Base-by-base conservation (phyloP, 2,797 vertebrate species). In the Rhynchotus rufescens region DNA sequence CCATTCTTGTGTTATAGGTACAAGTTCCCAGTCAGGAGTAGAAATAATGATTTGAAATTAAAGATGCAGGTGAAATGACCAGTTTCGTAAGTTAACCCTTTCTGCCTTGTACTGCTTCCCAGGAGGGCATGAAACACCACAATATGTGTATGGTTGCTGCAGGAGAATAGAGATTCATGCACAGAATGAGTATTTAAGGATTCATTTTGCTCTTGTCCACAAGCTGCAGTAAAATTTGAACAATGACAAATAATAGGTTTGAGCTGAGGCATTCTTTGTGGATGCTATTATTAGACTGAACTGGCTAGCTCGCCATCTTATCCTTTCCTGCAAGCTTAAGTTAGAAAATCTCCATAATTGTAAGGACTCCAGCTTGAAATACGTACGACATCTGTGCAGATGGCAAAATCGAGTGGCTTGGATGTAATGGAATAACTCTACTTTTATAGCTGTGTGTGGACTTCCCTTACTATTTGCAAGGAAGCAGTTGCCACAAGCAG, bases 11-110 rank as follows among this genome's bases (percentile, higher is more conserved):
- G 74, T n/a, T n/a, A 72, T 9, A 42, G 45, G 17, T 85, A 73
- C 56, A 84, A 64, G 44, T 94, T 96, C 61, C 25, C 28, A 56
- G 8, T 7, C 84, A 76, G 80, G 59, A 91, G 64, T 69, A 54
- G 60, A 90, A 94, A 82, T 91, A 87, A 74, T 61, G 57, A 89
- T 80, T 66, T 92, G 56, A 89, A 89, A 95, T 94, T 92, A 84
- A 91, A 86, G 71, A 80, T 92, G 56, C 67, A 62, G 80, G 45
- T 84, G 68, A 94, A 93, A 90, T 65, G 57, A 42, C 76, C 87
- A 7, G 8, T 38, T 87, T 93, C 20, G 32, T 72, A 93, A 81
- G 57, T 94, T 92, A 94, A 94, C 91, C 32, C 66, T 40, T 92
- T 81, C 76, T 84, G 7, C 15, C 73, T 79, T 76, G 25, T 65